These are phyloP conservation scores for Eugnorisma glareosa DNA, from an alignment of 2,888 invertebrate species.

Conservation along the genomic window DNA sequence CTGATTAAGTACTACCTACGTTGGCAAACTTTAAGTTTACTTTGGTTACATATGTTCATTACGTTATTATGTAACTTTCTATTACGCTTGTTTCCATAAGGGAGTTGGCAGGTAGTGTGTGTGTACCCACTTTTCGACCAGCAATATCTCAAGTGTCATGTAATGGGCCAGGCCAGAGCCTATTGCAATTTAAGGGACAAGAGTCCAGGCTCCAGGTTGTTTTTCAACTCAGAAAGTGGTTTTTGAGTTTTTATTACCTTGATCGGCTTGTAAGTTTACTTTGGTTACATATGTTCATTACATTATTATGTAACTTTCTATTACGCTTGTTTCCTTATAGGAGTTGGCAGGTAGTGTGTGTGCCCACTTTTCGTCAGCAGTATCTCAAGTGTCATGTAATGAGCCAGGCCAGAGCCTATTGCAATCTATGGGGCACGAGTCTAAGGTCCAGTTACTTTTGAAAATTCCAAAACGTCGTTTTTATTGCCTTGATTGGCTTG, in stretches of 20 bases:
- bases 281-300: slow-evolving; percentile 8
- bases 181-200: not conserved
- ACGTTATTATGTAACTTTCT: not conserved
- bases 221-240: too few species aligned
- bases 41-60: slow-evolving; percentile 14
- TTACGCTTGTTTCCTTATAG: not conserved
- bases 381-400: not conserved
- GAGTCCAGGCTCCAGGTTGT: too few species aligned
- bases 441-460: not conserved
- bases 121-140: not conserved
- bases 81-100: not conserved
- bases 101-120: not conserved
- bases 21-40: slow-evolving; percentile 38
- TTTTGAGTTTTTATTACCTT: too few species aligned
- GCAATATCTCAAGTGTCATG: not conserved
- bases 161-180: not conserved
- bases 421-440: not conserved
- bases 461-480: not conserved
- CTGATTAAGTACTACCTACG: slow-evolving; percentile 39
- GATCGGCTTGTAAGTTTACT: slow-evolving; percentile 33
- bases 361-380: not conserved
- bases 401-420: not conserved
- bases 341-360: not conserved
- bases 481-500: too few species aligned
- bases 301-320: not conserved